Percentiles rank a stretch among this genome's conserved stretches.
These are phyloP conservation scores for Buphagus erythrorhynchus DNA, from an alignment of 2,797 vertebrate species.

Conservation along the genomic window DNA sequence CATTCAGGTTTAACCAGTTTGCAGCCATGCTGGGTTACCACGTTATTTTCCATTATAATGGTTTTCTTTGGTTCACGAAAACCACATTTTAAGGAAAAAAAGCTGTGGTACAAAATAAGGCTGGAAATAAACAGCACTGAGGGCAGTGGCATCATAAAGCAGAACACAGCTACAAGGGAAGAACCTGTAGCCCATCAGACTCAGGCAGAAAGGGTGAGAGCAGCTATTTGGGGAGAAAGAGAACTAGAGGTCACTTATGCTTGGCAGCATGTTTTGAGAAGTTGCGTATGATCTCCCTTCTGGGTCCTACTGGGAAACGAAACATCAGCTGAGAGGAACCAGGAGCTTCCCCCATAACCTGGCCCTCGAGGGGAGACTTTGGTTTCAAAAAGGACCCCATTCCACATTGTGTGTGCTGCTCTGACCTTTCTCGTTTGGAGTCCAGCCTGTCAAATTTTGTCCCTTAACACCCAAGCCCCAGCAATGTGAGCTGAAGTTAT, in stretches of 20 bases:
- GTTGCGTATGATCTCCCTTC: neutral
- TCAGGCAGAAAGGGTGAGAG: neutral
- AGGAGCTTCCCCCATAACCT: neutral
- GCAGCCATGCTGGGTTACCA: neutral
- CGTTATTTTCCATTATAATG: constrained; percentile 2
- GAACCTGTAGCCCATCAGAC: neutral
- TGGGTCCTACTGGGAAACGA: neutral
- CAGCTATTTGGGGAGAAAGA: neutral
- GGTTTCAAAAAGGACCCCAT: neutral
- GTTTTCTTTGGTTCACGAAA: neutral
- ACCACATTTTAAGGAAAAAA: neutral
- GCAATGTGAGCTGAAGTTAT: neutral
- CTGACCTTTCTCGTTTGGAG: neutral
- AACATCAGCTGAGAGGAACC: neutral
- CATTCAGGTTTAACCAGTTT: constrained; percentile 19
- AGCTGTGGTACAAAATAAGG: neutral
- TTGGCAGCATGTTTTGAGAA: neutral
- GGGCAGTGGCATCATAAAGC: neutral
- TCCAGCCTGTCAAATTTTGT: neutral
- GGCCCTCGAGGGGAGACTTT: neutral
- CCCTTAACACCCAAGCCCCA: neutral
- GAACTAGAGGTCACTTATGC: neutral
- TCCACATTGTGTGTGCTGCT: neutral
- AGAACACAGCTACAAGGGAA: neutral
- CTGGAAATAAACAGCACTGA: neutral